Evolutionary conservation across 2,113 vertebrate genomes (phyloP).

Genomic region (Mastomys coucha): DNA sequence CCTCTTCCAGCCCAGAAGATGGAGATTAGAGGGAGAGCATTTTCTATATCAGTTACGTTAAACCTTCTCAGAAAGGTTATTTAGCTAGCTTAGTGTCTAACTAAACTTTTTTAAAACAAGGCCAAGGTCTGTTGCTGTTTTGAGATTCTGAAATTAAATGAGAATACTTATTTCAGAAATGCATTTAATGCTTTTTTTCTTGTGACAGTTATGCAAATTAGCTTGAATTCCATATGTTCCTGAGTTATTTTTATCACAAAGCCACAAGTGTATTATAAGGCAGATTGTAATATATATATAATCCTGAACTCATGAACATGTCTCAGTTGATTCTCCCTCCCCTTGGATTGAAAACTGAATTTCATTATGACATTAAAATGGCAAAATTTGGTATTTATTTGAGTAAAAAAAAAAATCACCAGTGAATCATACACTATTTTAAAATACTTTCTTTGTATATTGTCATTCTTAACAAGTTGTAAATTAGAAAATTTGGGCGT

Average conservation of each 20-base stretch:
- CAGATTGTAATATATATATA: conserved; percentile 97
- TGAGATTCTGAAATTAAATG: conserved; percentile 87
- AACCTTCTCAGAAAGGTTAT: conserved; percentile 78
- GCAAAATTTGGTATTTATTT: conserved; percentile 94
- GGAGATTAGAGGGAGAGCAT: conserved; percentile 79
- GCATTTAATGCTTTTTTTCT: conserved; percentile 89
- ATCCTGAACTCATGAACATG: conserved; percentile 94
- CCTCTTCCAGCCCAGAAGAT: conserved; percentile 76
- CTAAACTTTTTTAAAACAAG: conserved; percentile 82
- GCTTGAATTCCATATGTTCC: conserved; percentile 90
- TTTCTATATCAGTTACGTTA: conserved; percentile 80
- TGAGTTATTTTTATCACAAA: conserved; percentile 92
- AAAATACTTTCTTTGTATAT: conserved; percentile 72
- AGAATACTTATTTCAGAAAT: conserved; percentile 88
- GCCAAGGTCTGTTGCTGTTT: conserved; percentile 85
- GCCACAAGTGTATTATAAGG: conserved; percentile 95
- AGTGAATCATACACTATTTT: conserved; percentile 78
- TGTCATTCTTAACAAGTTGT: conserved; percentile 76
- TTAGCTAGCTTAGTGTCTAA: conserved; percentile 85
- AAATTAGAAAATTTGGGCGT: conserved; percentile 70
- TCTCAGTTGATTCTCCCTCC: conserved; percentile 88
- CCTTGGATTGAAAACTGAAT: conserved; percentile 94
- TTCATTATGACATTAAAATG: conserved; percentile 95
- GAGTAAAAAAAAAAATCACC: conserved; percentile 84
- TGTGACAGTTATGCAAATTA: conserved; percentile 87